Conservation (phyloP, 1,140 invertebrate genomes). For the Caligus rogercresseyi region DNA sequence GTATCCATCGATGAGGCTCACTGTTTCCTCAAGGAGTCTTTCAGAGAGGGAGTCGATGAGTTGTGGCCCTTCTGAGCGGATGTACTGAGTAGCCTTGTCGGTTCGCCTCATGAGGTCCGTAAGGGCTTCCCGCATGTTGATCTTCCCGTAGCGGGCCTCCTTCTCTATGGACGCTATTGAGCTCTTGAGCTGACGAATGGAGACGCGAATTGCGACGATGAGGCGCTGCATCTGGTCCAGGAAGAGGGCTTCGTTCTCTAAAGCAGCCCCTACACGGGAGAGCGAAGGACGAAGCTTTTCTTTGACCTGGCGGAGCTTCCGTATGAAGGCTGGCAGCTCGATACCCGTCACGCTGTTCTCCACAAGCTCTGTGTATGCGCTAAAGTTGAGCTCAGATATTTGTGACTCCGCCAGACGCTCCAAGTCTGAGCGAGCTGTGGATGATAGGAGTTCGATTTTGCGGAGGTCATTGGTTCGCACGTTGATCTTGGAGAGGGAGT, state of each 20-base stretch:
- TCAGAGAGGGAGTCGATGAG: slow-evolving; percentile 2
- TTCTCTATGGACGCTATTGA: slow-evolving; percentile 8
- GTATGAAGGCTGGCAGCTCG: slow-evolving; percentile 1
- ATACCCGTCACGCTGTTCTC: slow-evolving; percentile 7
- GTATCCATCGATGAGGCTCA: slow-evolving; percentile 12
- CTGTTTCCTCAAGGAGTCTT: slow-evolving; percentile 2
- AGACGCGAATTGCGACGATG: background rate
- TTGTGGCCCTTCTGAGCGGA: slow-evolving; percentile 11
- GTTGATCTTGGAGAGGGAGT: slow-evolving; percentile 11
- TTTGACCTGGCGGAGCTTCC: background rate
- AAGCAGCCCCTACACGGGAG: background rate
- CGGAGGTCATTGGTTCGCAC: slow-evolving; percentile 6
- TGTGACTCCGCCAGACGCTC: slow-evolving; percentile 13
- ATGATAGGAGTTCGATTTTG: slow-evolving; percentile 6
- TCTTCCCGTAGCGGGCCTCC: background rate
- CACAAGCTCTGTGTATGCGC: slow-evolving; percentile 6
- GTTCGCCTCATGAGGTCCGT: slow-evolving; percentile 2
- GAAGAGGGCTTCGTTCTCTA: slow-evolving; percentile 12
- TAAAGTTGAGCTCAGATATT: slow-evolving; percentile 18
- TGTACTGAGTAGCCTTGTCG: slow-evolving; percentile 3
- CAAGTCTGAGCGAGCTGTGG: slow-evolving; percentile 3
- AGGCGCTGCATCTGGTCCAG: slow-evolving; percentile 16
- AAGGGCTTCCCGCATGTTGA: slow-evolving; percentile 5
- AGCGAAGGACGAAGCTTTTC: background rate
- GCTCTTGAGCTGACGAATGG: slow-evolving; percentile 1